phyloP scores from a whole-genome alignment of 2,888 invertebrate species.

The Agrochola lota region DNA sequence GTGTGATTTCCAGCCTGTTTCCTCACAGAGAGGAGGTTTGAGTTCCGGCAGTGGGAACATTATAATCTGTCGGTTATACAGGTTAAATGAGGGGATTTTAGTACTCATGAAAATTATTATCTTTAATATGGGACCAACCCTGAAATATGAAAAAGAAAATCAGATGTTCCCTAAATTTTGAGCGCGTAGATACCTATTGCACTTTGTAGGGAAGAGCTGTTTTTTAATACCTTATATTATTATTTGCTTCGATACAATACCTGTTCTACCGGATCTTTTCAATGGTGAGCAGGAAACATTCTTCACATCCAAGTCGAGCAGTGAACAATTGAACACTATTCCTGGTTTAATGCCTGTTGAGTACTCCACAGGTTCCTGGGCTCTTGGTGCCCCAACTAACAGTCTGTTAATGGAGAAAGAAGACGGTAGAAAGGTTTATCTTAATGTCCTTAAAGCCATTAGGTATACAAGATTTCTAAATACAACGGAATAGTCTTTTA shows the following conservation, averaged over 20 bases:
- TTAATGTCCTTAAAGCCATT: neutral
- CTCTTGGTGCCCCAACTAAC: conserved; percentile 82
- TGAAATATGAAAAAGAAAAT: too few species aligned
- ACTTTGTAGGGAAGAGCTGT: too few species aligned
- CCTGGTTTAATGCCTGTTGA: conserved; percentile 69
- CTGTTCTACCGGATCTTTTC: conserved; percentile 49
- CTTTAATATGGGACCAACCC: too few species aligned
- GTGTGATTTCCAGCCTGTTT: neutral
- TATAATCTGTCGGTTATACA: neutral
- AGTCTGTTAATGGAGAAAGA: conserved; percentile 71
- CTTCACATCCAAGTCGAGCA: conserved; percentile 62
- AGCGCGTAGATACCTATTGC: too few species aligned
- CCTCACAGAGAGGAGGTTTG: neutral
- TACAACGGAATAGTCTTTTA: neutral
- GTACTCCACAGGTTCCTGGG: conserved; percentile 59
- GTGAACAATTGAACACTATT: conserved; percentile 75
- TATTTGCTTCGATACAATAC: conserved; percentile 46
- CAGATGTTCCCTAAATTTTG: too few species aligned
- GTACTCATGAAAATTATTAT: too few species aligned
- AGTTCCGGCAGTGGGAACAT: neutral
- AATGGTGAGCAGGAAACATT: conserved; percentile 72
- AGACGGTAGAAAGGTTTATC: neutral
- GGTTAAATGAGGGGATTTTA: neutral
- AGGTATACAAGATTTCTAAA: neutral
- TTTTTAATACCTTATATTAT: neutral